Conservation (phyloP, 2,797 vertebrate genomes). For the Leucoraja ocellata region DNA sequence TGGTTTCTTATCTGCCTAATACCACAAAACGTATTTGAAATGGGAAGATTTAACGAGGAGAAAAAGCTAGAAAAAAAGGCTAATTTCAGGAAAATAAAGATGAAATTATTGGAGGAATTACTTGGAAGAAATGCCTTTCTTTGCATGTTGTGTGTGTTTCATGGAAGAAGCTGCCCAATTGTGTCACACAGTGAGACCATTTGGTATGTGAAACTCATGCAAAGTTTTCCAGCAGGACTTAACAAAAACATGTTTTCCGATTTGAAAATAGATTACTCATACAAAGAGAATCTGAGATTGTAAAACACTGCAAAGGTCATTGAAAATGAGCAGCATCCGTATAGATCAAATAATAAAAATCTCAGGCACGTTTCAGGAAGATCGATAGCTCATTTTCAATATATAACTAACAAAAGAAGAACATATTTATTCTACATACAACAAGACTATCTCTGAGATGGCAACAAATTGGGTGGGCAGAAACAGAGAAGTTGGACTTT, state of each 20-base stretch:
- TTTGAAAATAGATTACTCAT: not conserved
- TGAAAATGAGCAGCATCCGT: not conserved
- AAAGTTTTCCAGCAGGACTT: not conserved
- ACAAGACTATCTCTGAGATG: not conserved
- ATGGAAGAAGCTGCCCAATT: not conserved
- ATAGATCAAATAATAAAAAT: not conserved
- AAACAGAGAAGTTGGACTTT: not conserved
- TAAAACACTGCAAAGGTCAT: not conserved
- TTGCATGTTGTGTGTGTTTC: not conserved
- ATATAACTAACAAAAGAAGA: not conserved
- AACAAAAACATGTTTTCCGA: not conserved
- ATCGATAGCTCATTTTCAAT: not conserved
- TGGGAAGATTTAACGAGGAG: not conserved
- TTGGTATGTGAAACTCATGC: not conserved
- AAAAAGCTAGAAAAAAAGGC: not conserved
- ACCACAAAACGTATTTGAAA: not conserved
- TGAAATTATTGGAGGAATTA: not conserved
- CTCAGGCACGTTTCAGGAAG: not conserved
- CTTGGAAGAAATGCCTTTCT: not conserved
- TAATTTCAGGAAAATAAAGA: not conserved
- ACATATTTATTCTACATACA: not conserved
- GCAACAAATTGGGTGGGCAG: not conserved
- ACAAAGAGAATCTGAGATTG: not conserved
- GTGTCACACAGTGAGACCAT: not conserved
- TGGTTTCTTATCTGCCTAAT: not conserved